These are phyloP conservation scores for Oryzias celebensis DNA, from an alignment of 2,113 vertebrate species.

Conservation along the genomic window DNA sequence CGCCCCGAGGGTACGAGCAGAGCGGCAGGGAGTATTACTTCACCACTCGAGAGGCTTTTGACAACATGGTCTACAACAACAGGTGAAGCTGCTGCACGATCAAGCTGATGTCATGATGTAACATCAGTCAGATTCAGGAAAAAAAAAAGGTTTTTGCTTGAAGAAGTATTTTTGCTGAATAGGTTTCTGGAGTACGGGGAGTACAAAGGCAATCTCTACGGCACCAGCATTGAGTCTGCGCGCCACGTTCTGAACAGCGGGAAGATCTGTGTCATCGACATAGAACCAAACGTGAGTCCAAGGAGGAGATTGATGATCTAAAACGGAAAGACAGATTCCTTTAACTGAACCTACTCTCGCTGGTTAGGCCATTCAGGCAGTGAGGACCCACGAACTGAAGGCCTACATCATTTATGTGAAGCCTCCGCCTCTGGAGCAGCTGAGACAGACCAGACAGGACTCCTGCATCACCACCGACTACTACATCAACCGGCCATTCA, in stretches of 20 bases:
- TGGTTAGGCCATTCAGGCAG: slow-evolving; percentile 82
- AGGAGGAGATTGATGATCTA: too few species aligned
- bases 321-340: too few species aligned
- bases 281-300: slow-evolving; percentile 84
- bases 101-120: too few species aligned
- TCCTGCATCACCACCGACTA: slow-evolving; percentile 88
- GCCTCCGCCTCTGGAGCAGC: slow-evolving; percentile 80
- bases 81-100: slow-evolving; percentile 71
- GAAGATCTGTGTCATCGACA: slow-evolving; percentile 90
- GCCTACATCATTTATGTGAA: slow-evolving; percentile 94
- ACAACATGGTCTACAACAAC: slow-evolving; percentile 87
- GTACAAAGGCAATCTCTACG: slow-evolving; percentile 89
- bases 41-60: slow-evolving; percentile 87
- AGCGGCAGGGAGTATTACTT: slow-evolving; percentile 93
- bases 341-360: not conserved
- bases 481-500: slow-evolving; percentile 88
- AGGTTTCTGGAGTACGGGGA: slow-evolving; percentile 94
- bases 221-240: slow-evolving; percentile 86
- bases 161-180: not conserved
- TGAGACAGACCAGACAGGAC: slow-evolving; percentile 85
- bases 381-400: slow-evolving; percentile 86
- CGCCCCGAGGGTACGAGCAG: slow-evolving; percentile 87
- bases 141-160: not conserved
- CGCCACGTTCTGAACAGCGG: slow-evolving; percentile 81
- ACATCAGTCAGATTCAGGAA: too few species aligned